Base-by-base conservation (phyloP, 2,797 vertebrate species). In the Rachycentron canadum region DNA sequence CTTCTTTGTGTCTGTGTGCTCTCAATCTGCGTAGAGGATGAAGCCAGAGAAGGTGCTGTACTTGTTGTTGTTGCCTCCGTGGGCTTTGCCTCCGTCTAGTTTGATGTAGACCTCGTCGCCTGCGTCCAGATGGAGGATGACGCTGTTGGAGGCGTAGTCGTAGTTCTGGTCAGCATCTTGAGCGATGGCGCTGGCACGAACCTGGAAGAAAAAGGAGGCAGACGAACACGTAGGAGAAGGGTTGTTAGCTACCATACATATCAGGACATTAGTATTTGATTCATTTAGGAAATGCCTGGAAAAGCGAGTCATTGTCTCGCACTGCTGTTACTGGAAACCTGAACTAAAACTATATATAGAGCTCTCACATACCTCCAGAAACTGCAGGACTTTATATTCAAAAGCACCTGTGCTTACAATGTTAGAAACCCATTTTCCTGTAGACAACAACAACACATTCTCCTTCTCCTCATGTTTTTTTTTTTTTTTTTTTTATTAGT, bases 11-110 rank as follows among this genome's bases (percentile, higher is more conserved):
- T 87, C 75, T 84, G 75, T 84, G 63, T 78, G 72, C 61, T 80
- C 91, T 99, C 95, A 99, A 93, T 99, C 98, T 5, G 97, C 96
- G 86, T 98, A 99, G 89, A 99, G 97, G 93, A 99, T 98, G 95
- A 99, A 99, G 84, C 98, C 98, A 9, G 97, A 98, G 95, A 99
- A 99, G 84, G 98, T 99, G 96, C 98, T 99, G 94, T 99, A 99
- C 92, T 99, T 99, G 96, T 99, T 99, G 96, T 96, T 98, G 96
- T 99, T 99, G 79, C 98, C 98, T 0, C 98, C 98, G 0, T 99
- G 98, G 30, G 97, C 98, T 94, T 99, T 99, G 89, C 98, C 98
- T 14, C 98, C 98, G 0, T 99, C 98, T 77, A 99, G 95, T 91
- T 99, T 99, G 93, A 99, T 97, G 93, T 97, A 99, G 82, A 99